Evolutionary conservation across 2,888 invertebrate genomes (phyloP), one percentile per base, ranked within the genome.

Genomic region (Stenichneumon culpator): DNA sequence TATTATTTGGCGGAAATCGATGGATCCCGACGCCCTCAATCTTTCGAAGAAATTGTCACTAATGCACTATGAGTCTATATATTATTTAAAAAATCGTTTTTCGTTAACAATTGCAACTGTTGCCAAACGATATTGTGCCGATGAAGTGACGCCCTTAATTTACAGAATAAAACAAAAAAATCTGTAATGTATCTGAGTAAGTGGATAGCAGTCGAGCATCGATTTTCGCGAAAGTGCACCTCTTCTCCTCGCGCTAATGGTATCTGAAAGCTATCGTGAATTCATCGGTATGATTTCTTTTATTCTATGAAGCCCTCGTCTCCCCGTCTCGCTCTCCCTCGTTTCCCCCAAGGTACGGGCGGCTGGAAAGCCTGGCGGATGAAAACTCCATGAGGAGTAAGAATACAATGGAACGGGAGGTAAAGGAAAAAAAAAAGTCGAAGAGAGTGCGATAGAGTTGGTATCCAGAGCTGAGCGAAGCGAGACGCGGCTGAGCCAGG

Each of bases 401-500:
- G 75, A 78, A 73, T 74, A 70, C 54, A 81, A 74, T 72, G 67
- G 32, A 67, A 63, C 9, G 39, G 36, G 44, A 36, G 32, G 39
- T 39, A 28, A 11, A 63, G 16, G 16, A 25, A 39, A 25, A 36
- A 22, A 57, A 57, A 25, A 22, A 14, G 5, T 57, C 57, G 39
- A 52, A 25, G 69, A n/a, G 77, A 36, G 52, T 39, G 52, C 5
- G 11, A 19, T n/a, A n/a, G 9, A 39, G n/a, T 3, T 11, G 28
- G 57, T 32, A 32, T 5, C 32, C 44, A 60, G 39, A 52, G 52
- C 63, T 32, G 87, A 50, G 72, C 60, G 60, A 25, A 77, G 36
- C 75, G 74, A 70, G 60, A 79, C 83, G 84, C 73, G 78, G 79
- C 63, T 73, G 74, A 82, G 74, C 70, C 36, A 82, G 87, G 89